phyloP scores from a whole-genome alignment of 2,113 vertebrate genomes.

The Charina bottae region DNA sequence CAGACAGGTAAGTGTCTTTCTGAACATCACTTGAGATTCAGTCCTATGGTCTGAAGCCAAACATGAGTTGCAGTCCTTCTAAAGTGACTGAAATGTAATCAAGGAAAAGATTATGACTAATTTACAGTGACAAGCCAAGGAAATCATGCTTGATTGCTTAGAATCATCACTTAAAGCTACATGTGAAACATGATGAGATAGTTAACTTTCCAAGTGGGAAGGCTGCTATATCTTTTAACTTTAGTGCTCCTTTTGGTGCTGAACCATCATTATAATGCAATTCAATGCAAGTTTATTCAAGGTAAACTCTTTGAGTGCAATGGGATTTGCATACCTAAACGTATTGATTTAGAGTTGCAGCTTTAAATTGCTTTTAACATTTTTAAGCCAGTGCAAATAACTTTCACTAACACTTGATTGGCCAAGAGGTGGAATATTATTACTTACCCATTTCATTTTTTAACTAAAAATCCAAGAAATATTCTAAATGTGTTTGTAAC shows the following conservation, averaged over 20 bases:
- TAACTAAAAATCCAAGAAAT: background rate
- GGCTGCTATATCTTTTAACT: slow-evolving; percentile 1
- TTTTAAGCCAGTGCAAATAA: slow-evolving; percentile 30
- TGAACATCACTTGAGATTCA: slow-evolving; percentile 33
- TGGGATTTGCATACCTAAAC: background rate
- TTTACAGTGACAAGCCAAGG: slow-evolving; percentile 44
- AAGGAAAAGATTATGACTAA: slow-evolving; percentile 32
- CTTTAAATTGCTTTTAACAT: slow-evolving; percentile 25
- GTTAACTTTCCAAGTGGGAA: background rate
- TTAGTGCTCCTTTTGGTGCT: background rate
- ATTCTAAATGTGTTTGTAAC: background rate
- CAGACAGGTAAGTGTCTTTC: slow-evolving; percentile 87
- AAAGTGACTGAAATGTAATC: slow-evolving; percentile 46
- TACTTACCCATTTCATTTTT: background rate
- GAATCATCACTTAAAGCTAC: slow-evolving; percentile 13
- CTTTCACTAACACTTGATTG: background rate
- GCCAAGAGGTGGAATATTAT: background rate
- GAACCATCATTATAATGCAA: slow-evolving; percentile 18
- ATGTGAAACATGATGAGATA: background rate
- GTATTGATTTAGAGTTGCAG: background rate
- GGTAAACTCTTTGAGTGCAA: background rate
- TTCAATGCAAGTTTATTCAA: background rate
- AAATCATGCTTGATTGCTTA: slow-evolving; percentile 31
- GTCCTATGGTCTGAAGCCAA: background rate
- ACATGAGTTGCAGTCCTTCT: fast-evolving